phyloP scores from a whole-genome alignment of 2,888 invertebrate species.

The Callyntrura sp. region DNA sequence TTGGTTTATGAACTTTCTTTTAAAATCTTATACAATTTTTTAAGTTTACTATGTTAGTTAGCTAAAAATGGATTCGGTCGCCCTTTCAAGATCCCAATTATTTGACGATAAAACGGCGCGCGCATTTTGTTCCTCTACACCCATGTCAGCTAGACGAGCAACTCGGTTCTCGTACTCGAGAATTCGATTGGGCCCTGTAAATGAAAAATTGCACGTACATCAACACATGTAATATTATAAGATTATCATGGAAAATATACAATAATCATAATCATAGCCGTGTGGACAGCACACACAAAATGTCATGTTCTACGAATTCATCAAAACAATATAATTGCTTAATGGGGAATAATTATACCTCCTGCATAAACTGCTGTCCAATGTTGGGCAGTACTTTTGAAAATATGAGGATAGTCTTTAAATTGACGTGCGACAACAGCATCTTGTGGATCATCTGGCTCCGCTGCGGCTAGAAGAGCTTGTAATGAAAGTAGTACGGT shows the following conservation, averaged over 20 bases:
- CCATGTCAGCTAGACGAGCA: conserved; percentile 96
- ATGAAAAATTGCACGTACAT: not conserved
- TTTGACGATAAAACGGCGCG: conserved; percentile 95
- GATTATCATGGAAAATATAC: too few species aligned
- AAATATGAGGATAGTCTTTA: conserved; percentile 94
- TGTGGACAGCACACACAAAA: too few species aligned
- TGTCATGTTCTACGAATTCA: too few species aligned
- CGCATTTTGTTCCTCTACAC: conserved; percentile 95
- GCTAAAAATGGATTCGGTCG: conserved; percentile 95
- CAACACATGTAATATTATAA: too few species aligned
- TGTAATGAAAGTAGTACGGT: conserved; percentile 98
- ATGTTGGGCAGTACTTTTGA: conserved; percentile 95
- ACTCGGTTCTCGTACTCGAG: conserved; percentile 95
- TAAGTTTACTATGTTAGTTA: conserved; percentile 86
- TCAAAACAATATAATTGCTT: too few species aligned
- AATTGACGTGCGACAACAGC: conserved; percentile 99
- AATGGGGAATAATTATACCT: conserved; percentile 86
- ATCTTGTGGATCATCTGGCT: conserved; percentile 97
- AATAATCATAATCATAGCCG: too few species aligned
- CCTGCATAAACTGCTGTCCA: conserved; percentile 98
- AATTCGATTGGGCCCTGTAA: conserved; percentile 90
- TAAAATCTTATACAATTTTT: conserved; percentile 18
- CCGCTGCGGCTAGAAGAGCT: conserved; percentile 96
- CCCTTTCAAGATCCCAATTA: conserved; percentile 96
- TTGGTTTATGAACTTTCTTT: conserved; percentile 35